Base-by-base conservation (phyloP, 2,797 vertebrate species). In the Cheirogaleus major region DNA sequence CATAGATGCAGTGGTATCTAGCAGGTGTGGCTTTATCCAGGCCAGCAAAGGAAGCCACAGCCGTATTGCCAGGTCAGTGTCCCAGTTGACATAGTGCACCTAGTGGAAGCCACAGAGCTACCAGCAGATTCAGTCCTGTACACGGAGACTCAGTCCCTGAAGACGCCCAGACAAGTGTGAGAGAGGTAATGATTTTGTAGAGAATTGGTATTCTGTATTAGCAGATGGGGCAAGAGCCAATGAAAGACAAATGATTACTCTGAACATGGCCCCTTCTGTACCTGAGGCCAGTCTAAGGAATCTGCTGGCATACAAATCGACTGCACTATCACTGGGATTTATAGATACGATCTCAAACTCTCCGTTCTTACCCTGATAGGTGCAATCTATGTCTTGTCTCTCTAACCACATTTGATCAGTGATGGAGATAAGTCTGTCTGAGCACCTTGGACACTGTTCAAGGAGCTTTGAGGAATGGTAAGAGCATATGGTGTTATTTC, bases 1-100 rank as follows among this genome's bases (percentile, higher is more conserved):
- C 27, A 0, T 0, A 15, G 48, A 30, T 12, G 25, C 13, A 7
- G 10, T 0, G 5, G n/a, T 13, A 18, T 48, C 50, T 20, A 9
- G 48, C 7, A 52, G 45, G 7, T 15, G 30, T 59, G 38, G 48
- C 41, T 96, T 88, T 18, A 38, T 25, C 30, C 12, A 22, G 17
- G 6, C 27, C 9, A 0, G 15, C 18, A 18, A 81, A 23, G 11
- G 73, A 59, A 61, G 18, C 11, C 38, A 20, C 7, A 8, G 27
- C 79, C 18, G 25, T 38, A 63, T 43, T 3, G 15, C 25, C 12
- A 61, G 79, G 23, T 70, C 45, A 13, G 59, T 1, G 15, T 4
- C 32, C 69, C 4, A 4, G 3, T 7, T 32, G 50, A 17, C 23
- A 10, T 1, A 2, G 18, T 0, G 4, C 8, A 43, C 12, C 13